Conservation (phyloP, 2,113 vertebrate species). For the Hippocampus zosterae region DNA sequence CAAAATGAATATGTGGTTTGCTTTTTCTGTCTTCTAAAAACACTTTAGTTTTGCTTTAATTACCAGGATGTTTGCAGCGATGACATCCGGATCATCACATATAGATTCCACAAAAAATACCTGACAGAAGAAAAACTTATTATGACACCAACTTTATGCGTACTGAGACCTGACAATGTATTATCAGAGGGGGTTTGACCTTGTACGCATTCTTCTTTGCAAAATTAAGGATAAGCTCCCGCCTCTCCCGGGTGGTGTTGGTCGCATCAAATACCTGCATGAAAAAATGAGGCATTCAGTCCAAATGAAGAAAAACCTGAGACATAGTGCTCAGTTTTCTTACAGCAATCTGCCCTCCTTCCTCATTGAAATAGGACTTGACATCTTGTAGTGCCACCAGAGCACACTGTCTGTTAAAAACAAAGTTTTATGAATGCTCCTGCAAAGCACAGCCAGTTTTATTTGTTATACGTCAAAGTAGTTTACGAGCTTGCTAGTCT, state of each 20-base stretch:
- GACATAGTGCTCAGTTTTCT: constrained; percentile 45
- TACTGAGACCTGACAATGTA: background rate
- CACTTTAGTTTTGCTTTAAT: background rate
- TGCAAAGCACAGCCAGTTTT: background rate
- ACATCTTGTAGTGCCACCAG: constrained; percentile 90
- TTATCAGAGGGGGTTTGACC: constrained; percentile 39
- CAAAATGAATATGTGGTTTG: background rate
- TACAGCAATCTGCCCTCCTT: constrained; percentile 92
- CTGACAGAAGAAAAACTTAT: constrained; percentile 22
- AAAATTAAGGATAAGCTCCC: constrained; percentile 69
- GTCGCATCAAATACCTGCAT: constrained; percentile 75
- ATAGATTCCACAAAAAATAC: constrained; percentile 76
- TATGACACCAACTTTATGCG: background rate
- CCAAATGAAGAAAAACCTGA: background rate
- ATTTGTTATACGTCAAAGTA: background rate
- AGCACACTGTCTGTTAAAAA: constrained; percentile 79
- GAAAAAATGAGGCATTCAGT: background rate
- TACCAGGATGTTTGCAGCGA: constrained; percentile 75
- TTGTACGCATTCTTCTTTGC: constrained; percentile 65
- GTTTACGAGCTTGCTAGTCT: background rate
- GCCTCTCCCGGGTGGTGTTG: constrained; percentile 75
- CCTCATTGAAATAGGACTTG: constrained; percentile 83
- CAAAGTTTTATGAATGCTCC: background rate
- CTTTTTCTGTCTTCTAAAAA: constrained; percentile 7
- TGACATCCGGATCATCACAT: constrained; percentile 75